Conservation (phyloP, 2,797 vertebrate species). For the Allochrocebus solatus region DNA sequence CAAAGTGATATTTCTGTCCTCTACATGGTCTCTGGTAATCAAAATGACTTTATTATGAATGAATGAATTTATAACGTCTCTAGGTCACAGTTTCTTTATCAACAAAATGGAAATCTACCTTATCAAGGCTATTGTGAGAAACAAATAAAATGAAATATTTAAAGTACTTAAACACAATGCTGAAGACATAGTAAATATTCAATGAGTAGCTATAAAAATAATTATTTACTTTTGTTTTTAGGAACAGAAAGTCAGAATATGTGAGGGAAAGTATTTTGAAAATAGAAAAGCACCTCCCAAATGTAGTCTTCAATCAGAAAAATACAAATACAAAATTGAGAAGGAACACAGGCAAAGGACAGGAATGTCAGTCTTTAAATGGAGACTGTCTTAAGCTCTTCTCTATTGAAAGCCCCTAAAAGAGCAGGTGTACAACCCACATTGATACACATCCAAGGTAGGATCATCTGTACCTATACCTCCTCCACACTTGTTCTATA, state of each 20-base stretch:
- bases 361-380: neutral
- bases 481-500: neutral
- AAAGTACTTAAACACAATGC: neutral
- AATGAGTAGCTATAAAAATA: conserved; percentile 8
- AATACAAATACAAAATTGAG: neutral
- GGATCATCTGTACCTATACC: neutral
- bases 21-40: conserved; percentile 89
- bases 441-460: neutral
- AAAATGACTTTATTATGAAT: conserved; percentile 10
- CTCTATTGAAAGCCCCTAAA: neutral
- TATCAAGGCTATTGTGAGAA: neutral
- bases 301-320: neutral
- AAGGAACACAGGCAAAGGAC: neutral
- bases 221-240: neutral
- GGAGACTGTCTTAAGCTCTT: neutral
- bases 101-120: neutral
- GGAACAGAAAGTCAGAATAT: conserved; percentile 10
- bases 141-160: neutral
- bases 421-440: neutral
- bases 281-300: neutral
- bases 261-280: conserved; percentile 5
- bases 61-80: neutral
- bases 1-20: conserved; percentile 86
- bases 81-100: neutral
- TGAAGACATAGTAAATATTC: neutral